Conservation (phyloP, 2,888 invertebrate species). For the Pseudococcus viburni region DNA sequence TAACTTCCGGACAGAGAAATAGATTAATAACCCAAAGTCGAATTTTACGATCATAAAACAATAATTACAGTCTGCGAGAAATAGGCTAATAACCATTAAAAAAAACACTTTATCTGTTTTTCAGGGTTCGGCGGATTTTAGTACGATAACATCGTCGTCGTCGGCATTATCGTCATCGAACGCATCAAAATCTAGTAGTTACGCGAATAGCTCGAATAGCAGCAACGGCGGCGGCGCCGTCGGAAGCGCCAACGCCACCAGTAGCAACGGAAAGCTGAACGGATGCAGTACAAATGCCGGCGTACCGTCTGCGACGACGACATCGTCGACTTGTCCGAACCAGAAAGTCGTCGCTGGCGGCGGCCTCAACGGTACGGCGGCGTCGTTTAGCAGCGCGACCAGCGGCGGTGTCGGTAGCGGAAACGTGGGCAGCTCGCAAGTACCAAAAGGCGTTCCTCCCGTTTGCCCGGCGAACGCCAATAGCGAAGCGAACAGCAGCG, state of each 20-base stretch:
- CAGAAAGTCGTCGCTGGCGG: slow-evolving; percentile 16
- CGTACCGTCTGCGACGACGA: background rate
- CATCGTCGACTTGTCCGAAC: background rate
- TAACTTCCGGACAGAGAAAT: too few species aligned
- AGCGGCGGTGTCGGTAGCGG: slow-evolving; percentile 4
- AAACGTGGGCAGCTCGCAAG: slow-evolving; percentile 11
- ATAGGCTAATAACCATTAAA: too few species aligned
- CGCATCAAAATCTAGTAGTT: slow-evolving; percentile 9
- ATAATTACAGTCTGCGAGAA: too few species aligned
- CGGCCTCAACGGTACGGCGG: slow-evolving; percentile 34
- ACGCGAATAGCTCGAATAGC: background rate
- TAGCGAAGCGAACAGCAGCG: slow-evolving; percentile 60
- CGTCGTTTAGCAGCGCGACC: slow-evolving; percentile 28
- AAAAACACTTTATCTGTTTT: too few species aligned
- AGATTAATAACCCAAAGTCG: too few species aligned
- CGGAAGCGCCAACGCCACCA: background rate
- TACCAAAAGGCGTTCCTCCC: slow-evolving; percentile 65
- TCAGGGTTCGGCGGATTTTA: slow-evolving; percentile 54
- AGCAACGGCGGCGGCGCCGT: background rate
- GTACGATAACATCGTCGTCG: slow-evolving; percentile 35
- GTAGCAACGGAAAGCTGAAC: slow-evolving; percentile 37
- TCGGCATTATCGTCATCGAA: slow-evolving; percentile 28
- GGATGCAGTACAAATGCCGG: slow-evolving; percentile 6
- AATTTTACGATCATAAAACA: background rate
- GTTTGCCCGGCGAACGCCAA: slow-evolving; percentile 42